A percentile compares a stretch with the other conserved stretches of the same genome.
Conservation (phyloP, 1,140 invertebrate species). For the Brachionus paranguensis region DNA sequence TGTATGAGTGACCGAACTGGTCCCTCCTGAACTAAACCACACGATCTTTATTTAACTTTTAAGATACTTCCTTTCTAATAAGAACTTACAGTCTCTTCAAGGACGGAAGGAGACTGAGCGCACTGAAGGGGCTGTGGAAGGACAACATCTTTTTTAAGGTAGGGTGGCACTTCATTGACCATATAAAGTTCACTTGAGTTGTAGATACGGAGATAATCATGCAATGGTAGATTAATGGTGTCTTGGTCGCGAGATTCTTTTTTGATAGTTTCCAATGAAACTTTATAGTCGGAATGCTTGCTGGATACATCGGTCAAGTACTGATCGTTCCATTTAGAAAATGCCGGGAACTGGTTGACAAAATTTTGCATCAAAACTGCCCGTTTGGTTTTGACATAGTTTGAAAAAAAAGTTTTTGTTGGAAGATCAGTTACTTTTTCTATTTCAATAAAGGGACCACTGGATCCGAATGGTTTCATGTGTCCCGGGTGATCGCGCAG, state of each 20-base stretch:
- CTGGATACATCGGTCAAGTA: slow-evolving; percentile 46
- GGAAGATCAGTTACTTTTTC: slow-evolving; percentile 46
- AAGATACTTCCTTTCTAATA: neutral
- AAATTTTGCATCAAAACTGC: slow-evolving; percentile 48
- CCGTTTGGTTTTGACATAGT: slow-evolving; percentile 44
- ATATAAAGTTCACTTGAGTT: slow-evolving; percentile 49
- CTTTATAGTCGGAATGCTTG: slow-evolving; percentile 41
- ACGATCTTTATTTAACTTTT: slow-evolving; percentile 39
- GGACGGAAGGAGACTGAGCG: neutral
- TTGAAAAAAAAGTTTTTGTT: slow-evolving; percentile 45
- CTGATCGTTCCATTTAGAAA: slow-evolving; percentile 48
- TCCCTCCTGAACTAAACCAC: slow-evolving; percentile 55
- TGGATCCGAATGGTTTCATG: slow-evolving; percentile 47
- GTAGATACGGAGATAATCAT: slow-evolving; percentile 49
- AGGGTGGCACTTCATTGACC: slow-evolving; percentile 48
- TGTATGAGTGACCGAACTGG: slow-evolving; percentile 53
- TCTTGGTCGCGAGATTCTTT: slow-evolving; percentile 48
- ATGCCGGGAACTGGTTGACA: slow-evolving; percentile 46
- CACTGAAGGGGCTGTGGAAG: slow-evolving; percentile 8
- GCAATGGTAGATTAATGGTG: slow-evolving; percentile 44
- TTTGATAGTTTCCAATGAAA: slow-evolving; percentile 48
- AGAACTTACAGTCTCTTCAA: slow-evolving; percentile 21
- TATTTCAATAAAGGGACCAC: slow-evolving; percentile 43
- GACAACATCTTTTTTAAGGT: slow-evolving; percentile 45
- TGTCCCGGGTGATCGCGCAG: slow-evolving; percentile 42